Base-by-base conservation (phyloP, 2,113 vertebrate species). In the Nothobranchius furzeri region DNA sequence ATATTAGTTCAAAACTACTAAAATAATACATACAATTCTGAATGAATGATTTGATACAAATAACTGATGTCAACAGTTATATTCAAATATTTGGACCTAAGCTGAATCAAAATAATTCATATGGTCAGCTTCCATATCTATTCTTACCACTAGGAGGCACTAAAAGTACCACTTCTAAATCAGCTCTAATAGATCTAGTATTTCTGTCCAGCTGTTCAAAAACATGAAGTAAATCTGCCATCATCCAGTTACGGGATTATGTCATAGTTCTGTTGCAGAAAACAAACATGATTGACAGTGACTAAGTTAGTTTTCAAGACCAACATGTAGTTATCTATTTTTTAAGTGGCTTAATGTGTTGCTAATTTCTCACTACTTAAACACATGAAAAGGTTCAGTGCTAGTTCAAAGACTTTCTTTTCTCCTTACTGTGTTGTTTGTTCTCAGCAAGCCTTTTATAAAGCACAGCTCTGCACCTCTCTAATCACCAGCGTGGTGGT, bases 401-500 rank as follows among this genome's bases (percentile, higher is more conserved):
- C 12, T 10, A 1, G n/a, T 53, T 64, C 0, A 7, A 24, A 50
- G 9, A 49, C 12, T 25, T 40, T 40, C 6, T 20, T 43, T 25
- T 57, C 15, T 37, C 37, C 7, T 14, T 70, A 68, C 61, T 48
- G 64, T 43, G 50, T 47, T 59, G 65, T 57, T 60, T 20, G 20
- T 11, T 68, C 42, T 62, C 50, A 8, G 60, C 9, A 10, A 64
- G 43, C 14, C 36, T 67, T 64, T 35, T 63, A 53, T 45, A 45
- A 70, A 75, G 79, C 73, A 75, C 0, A 1, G 52, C 49, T 66
- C 64, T 73, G 67, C 64, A 49, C 59, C 79, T 52, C 55, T 65
- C 59, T 82, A 60, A 80, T 85, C 78, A 75, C 64, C 59, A 70
- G 53, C 60, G n/a, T 50, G 59, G 50, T 70, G 58, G 65, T 68